phyloP scores from a whole-genome alignment of 2,113 vertebrate genomes.

The Hystrix cristata region DNA sequence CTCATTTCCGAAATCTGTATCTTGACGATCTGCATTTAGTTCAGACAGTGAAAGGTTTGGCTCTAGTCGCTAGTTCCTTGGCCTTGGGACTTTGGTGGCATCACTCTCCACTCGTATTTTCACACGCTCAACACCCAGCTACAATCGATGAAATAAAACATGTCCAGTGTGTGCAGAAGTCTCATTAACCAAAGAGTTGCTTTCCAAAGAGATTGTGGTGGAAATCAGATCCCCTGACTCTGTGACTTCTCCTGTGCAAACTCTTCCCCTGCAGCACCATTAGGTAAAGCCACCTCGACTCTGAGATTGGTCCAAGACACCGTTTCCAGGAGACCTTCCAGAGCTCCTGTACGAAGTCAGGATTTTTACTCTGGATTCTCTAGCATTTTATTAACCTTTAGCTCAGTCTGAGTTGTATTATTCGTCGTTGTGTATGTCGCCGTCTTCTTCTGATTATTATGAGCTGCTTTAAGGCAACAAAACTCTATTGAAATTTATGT shows the following conservation, averaged over 20 bases:
- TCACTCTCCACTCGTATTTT: background rate
- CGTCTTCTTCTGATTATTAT: background rate
- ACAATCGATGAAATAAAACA: background rate
- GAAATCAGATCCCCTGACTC: background rate
- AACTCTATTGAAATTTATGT: background rate
- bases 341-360: background rate
- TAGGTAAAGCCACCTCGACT: rapidly evolving
- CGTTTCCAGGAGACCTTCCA: background rate
- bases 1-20: background rate
- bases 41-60: background rate
- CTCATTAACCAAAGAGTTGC: background rate
- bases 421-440: no score
- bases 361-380: background rate
- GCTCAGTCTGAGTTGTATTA: background rate
- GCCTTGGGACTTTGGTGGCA: background rate
- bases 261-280: rapidly evolving
- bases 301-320: background rate
- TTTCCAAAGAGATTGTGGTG: background rate
- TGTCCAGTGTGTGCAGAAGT: background rate
- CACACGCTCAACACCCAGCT: background rate
- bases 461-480: background rate
- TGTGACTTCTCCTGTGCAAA: background rate
- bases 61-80: background rate
- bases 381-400: background rate
- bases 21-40: background rate